Evolutionary conservation across 2,888 invertebrate genomes (phyloP).

Genomic region (Formica aserva): DNA sequence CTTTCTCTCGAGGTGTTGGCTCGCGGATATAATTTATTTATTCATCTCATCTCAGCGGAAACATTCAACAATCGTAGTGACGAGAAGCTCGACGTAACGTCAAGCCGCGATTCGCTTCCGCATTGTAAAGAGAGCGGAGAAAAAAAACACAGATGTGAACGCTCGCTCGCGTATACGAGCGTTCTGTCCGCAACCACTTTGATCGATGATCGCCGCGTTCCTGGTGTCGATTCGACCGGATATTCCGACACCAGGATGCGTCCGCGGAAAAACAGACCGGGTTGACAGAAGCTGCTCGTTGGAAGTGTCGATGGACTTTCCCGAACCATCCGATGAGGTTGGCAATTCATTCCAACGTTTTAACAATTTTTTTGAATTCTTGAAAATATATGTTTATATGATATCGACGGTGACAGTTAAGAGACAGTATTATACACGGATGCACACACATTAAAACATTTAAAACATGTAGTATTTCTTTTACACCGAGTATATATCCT

Average conservation of each 20-base stretch:
- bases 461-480: not conserved
- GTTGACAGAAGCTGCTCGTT: slow-evolving; percentile 36
- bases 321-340: not conserved
- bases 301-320: slow-evolving; percentile 38
- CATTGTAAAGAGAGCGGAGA: not conserved
- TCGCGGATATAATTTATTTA: slow-evolving; percentile 5
- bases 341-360: slow-evolving; percentile 16
- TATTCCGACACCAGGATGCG: slow-evolving; percentile 64
- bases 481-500: too few relatives aligned
- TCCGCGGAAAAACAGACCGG: slow-evolving; percentile 65
- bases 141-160: not conserved
- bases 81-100: not conserved
- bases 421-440: too few relatives aligned
- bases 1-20: not conserved
- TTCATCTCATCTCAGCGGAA: not conserved
- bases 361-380: slow-evolving; percentile 4
- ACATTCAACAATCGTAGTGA: not conserved
- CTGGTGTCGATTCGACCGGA: slow-evolving; percentile 64
- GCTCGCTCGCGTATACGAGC: slow-evolving; percentile 21
- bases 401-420: not conserved
- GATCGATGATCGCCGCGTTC: slow-evolving; percentile 58
- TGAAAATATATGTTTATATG: not conserved
- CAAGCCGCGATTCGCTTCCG: not conserved
- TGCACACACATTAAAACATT: not conserved
- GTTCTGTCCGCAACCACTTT: slow-evolving; percentile 73